Evolutionary conservation across 2,888 invertebrate genomes (phyloP).

Genomic region (Amphipyra berbera): DNA sequence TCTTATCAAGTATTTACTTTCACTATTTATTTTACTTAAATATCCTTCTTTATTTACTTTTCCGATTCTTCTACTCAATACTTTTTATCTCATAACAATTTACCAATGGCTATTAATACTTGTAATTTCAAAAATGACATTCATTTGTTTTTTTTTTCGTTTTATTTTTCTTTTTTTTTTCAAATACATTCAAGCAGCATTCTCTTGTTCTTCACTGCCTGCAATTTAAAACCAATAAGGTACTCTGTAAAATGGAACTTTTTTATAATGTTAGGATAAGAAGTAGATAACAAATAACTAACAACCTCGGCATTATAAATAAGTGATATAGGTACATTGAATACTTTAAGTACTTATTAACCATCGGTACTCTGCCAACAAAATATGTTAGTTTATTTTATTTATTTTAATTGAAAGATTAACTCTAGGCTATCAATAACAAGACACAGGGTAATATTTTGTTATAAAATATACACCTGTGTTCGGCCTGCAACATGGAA

Average conservation of each 20-base stretch:
- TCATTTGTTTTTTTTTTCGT: not conserved
- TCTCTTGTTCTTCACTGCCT: not conserved
- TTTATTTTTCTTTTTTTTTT: not conserved
- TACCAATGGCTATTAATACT: not conserved
- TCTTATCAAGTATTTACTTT: not conserved
- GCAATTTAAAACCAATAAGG: not conserved
- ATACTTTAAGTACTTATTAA: not conserved
- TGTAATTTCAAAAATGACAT: not conserved
- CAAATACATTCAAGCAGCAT: not conserved
- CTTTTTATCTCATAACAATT: too few species aligned
- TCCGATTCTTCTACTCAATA: too few species aligned
- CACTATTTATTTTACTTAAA: not conserved
- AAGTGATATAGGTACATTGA: too few species aligned
- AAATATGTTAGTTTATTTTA: slow-evolving; percentile 7
- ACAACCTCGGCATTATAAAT: not conserved
- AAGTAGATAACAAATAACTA: not conserved
- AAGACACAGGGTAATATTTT: slow-evolving; percentile 83
- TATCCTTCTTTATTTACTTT: not conserved
- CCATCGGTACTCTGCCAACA: not conserved
- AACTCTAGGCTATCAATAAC: slow-evolving; percentile 54
- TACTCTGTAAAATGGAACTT: not conserved
- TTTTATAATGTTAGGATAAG: not conserved
- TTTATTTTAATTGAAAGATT: slow-evolving; percentile 60
- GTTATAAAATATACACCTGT: slow-evolving; percentile 79
- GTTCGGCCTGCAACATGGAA: slow-evolving; percentile 67